phyloP scores from a whole-genome alignment of 2,797 vertebrate genomes.

The Gephyroberyx darwinii region DNA sequence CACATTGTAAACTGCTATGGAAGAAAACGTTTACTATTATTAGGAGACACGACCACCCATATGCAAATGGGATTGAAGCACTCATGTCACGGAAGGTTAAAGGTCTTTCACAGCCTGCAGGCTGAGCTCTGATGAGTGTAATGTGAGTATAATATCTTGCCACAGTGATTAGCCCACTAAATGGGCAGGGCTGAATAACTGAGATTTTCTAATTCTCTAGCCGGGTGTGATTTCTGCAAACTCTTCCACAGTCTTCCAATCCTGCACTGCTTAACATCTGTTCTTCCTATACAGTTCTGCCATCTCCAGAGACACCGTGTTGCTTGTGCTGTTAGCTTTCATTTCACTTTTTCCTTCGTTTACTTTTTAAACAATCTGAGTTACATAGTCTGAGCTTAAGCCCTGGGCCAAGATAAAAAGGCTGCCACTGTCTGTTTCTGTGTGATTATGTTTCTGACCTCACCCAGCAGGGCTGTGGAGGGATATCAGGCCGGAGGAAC shows the following conservation, averaged over 20 bases:
- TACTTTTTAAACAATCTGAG: conserved; percentile 4
- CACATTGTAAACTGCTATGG: background rate
- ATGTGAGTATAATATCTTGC: background rate
- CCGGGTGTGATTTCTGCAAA: background rate
- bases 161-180: background rate
- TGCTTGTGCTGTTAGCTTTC: conserved; percentile 15
- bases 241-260: background rate
- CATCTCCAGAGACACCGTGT: conserved; percentile 6
- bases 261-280: background rate
- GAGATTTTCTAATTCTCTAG: background rate
- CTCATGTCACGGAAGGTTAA: conserved; percentile 17
- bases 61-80: conserved; percentile 7
- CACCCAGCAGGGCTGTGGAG: conserved; percentile 25
- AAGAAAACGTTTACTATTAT: background rate
- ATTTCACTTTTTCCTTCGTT: background rate
- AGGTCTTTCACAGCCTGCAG: conserved; percentile 8
- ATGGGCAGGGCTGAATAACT: background rate
- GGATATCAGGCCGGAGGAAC: conserved; percentile 18
- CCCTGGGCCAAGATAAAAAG: conserved; percentile 13
- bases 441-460: conserved; percentile 43
- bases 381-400: conserved; percentile 21
- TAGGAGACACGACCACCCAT: background rate
- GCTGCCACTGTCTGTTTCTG: conserved; percentile 33
- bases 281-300: background rate
- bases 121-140: conserved; percentile 12